These are phyloP conservation scores for Zaprionus kolodkinae DNA, from an alignment of 1,140 invertebrate species.

Conservation along the genomic window DNA sequence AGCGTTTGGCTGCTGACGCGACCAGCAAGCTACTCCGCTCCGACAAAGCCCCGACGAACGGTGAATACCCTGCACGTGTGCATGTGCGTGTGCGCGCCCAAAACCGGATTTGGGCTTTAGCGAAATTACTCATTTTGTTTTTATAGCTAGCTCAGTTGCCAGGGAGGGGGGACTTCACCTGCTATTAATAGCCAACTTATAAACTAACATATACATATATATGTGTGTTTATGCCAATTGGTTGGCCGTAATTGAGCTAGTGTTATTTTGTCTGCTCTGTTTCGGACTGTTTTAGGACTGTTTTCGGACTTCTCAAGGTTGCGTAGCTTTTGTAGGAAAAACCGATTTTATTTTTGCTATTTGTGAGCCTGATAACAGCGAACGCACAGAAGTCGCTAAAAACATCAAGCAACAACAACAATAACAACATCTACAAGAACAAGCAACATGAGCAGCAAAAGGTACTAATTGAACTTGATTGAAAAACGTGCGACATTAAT, in stretches of 20 bases:
- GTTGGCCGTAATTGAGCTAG: neutral
- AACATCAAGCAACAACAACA: constrained; percentile 28
- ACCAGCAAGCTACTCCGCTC: neutral
- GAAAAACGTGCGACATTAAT: constrained; percentile 63
- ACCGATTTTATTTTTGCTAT: neutral
- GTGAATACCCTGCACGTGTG: constrained; percentile 4
- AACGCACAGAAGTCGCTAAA: neutral
- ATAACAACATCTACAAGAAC: constrained; percentile 2
- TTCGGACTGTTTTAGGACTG: neutral
- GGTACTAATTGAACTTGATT: constrained; percentile 55
- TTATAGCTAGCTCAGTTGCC: no score
- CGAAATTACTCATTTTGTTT: neutral
- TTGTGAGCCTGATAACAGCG: neutral
- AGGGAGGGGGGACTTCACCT: neutral
- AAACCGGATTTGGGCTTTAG: neutral
- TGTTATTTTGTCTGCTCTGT: no score
- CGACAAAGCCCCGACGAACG: neutral
- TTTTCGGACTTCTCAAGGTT: neutral
- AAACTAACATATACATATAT: neutral
- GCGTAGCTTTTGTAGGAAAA: neutral
- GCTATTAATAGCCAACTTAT: neutral
- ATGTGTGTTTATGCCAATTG: neutral
- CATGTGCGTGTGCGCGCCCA: neutral
- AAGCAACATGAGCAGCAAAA: constrained; percentile 12
- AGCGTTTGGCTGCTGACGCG: neutral